These are phyloP conservation scores for Sebastiscus albofasciatus DNA, from an alignment of 2,797 vertebrate species.

Conservation along the genomic window DNA sequence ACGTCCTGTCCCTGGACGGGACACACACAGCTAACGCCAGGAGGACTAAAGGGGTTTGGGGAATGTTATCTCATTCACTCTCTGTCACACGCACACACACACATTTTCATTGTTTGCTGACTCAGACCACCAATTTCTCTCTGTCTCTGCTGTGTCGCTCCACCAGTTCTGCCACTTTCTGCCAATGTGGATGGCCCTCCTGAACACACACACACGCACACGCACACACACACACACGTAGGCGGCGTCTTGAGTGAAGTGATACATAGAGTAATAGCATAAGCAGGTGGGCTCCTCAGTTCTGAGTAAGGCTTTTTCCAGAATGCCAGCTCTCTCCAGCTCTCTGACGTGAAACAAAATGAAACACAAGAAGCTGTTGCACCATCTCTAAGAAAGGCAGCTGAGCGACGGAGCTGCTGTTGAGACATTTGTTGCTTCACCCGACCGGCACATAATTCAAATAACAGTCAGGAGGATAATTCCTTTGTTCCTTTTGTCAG, in stretches of 20 bases:
- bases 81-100: conserved; percentile 1
- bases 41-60: conserved; percentile 51
- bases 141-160: conserved; percentile 22
- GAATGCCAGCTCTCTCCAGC: conserved; percentile 32
- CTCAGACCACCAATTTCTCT: conserved; percentile 39
- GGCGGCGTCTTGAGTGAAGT: conserved; percentile 15
- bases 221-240: not conserved
- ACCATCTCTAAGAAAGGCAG: conserved; percentile 22
- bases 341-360: conserved; percentile 22
- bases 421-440: conserved; percentile 34
- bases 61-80: conserved; percentile 44
- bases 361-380: conserved; percentile 63
- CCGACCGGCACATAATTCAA: not conserved
- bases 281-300: conserved; percentile 56
- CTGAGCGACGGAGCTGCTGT: conserved; percentile 14
- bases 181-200: conserved; percentile 1
- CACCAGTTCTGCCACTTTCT: conserved; percentile 59
- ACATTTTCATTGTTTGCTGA: conserved; percentile 45
- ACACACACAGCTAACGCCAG: conserved; percentile 54
- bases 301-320: conserved; percentile 57
- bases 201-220: not conserved
- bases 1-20: conserved; percentile 66
- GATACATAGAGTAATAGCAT: conserved; percentile 53
- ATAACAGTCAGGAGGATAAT: not conserved
- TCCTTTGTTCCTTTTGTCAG: not conserved